Conservation (phyloP, 2,888 invertebrate species). For the Drosophila pegasa region DNA sequence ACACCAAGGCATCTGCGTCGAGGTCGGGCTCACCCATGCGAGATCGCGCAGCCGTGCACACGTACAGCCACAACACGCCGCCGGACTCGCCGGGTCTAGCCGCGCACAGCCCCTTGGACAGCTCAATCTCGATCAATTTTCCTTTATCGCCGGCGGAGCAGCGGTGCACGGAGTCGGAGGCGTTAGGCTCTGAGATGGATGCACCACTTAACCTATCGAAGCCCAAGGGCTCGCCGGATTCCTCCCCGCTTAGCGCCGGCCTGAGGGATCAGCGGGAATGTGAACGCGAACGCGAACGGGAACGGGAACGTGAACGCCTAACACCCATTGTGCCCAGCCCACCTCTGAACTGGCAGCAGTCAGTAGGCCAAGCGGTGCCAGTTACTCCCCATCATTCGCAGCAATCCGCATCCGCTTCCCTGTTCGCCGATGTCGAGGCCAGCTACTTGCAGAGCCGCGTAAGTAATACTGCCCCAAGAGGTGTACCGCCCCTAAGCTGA, state of each 20-base stretch:
- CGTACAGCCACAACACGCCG: conserved; percentile 61
- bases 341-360: conserved; percentile 63
- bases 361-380: conserved; percentile 47
- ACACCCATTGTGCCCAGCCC: conserved; percentile 55
- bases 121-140: conserved; percentile 29
- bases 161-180: conserved; percentile 23
- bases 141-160: conserved; percentile 43
- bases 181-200: conserved; percentile 91
- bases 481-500: neutral
- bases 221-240: conserved; percentile 89
- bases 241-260: conserved; percentile 82
- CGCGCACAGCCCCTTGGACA: conserved; percentile 15
- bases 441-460: conserved; percentile 78
- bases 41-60: conserved; percentile 9
- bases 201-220: conserved; percentile 95
- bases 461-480: conserved; percentile 24
- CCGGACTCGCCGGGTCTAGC: conserved; percentile 60
- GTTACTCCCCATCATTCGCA: conserved; percentile 81
- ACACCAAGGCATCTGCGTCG: conserved; percentile 12
- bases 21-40: conserved; percentile 41
- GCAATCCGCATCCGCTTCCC: conserved; percentile 82
- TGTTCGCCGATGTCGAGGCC: conserved; percentile 87
- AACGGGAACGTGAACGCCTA: conserved; percentile 27
- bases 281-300: conserved; percentile 34
- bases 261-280: conserved; percentile 42